A percentile compares a stretch with the other conserved stretches of the same genome.
phyloP scores from a whole-genome alignment of 2,113 vertebrate genomes.

The Gnathonemus echidnorhynchus region DNA sequence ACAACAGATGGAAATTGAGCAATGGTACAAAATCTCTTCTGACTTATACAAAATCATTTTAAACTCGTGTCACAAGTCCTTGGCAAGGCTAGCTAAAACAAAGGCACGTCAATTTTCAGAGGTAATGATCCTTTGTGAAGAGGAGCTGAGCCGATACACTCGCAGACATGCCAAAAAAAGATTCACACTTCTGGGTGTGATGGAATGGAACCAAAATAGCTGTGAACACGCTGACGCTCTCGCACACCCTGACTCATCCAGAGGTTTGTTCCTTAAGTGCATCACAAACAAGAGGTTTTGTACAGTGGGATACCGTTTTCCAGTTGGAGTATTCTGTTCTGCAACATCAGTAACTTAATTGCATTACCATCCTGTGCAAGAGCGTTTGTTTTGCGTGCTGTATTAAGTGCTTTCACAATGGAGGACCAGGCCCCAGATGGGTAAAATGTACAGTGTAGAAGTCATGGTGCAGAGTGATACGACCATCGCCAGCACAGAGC shows the following conservation, averaged over 20 bases:
- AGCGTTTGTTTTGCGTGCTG: slow-evolving; percentile 25
- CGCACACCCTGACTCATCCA: slow-evolving; percentile 7
- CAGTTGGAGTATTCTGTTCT: neutral
- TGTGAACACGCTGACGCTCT: slow-evolving; percentile 31
- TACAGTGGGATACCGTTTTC: neutral
- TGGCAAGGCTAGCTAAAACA: slow-evolving; percentile 73
- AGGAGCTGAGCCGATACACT: slow-evolving; percentile 55
- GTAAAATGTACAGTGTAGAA: neutral
- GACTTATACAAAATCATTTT: slow-evolving; percentile 48
- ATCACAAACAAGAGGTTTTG: neutral
- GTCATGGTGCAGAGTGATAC: slow-evolving; percentile 23
- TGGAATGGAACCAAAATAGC: slow-evolving; percentile 25
- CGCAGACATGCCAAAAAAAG: slow-evolving; percentile 33
- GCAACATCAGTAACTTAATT: neutral
- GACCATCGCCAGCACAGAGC: slow-evolving; percentile 41
- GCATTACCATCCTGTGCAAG: neutral
- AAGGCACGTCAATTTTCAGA: slow-evolving; percentile 74
- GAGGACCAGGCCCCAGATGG: slow-evolving; percentile 27
- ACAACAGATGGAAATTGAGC: slow-evolving; percentile 49
- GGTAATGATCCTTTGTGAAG: slow-evolving; percentile 67
- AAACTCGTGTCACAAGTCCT: slow-evolving; percentile 51
- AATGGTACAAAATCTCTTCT: slow-evolving; percentile 49
- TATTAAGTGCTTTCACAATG: slow-evolving; percentile 40
- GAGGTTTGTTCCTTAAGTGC: slow-evolving; percentile 1
- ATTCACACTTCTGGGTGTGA: slow-evolving; percentile 42